A percentile compares a stretch with the other conserved stretches of the same genome.
These are phyloP conservation scores for Drosophila malerkotliana DNA, from an alignment of 1,140 invertebrate genomes.

Conservation along the genomic window DNA sequence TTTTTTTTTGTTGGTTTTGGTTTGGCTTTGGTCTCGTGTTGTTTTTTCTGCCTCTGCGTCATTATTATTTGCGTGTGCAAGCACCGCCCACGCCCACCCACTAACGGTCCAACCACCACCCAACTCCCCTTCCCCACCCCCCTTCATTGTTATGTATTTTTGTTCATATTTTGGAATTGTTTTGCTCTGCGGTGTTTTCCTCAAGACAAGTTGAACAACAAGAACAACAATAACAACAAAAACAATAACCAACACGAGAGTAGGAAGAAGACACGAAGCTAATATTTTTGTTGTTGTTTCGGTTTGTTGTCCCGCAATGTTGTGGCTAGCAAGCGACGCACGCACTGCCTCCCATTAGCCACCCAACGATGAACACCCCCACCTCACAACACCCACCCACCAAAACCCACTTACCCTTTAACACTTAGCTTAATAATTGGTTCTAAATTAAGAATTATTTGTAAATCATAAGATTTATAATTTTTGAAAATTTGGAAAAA, in stretches of 20 bases:
- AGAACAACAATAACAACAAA: slow-evolving; percentile 37
- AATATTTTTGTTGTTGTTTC: slow-evolving; percentile 35
- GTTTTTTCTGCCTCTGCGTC: slow-evolving; percentile 51
- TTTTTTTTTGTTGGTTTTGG: slow-evolving; percentile 22
- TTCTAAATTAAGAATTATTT: not conserved
- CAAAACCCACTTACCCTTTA: slow-evolving; percentile 4
- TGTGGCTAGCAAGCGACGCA: slow-evolving; percentile 53
- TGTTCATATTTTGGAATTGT: slow-evolving; percentile 79
- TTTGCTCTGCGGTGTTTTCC: slow-evolving; percentile 75
- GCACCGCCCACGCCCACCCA: slow-evolving; percentile 59
- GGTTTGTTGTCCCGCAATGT: slow-evolving; percentile 59
- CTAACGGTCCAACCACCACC: slow-evolving; percentile 2
- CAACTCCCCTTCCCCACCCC: slow-evolving; percentile 5
- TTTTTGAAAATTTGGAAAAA: not conserved
- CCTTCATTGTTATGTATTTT: slow-evolving; percentile 48
- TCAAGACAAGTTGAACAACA: slow-evolving; percentile 63
- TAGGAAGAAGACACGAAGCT: slow-evolving; percentile 35
- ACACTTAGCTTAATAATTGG: slow-evolving; percentile 10
- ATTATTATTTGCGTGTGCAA: slow-evolving; percentile 67
- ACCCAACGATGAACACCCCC: not conserved
- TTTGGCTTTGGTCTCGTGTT: slow-evolving; percentile 49
- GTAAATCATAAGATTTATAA: not conserved
- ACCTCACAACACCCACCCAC: slow-evolving; percentile 1
- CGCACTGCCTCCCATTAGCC: slow-evolving; percentile 29
- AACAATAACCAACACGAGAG: slow-evolving; percentile 18